Percentiles rank a stretch among this genome's conserved stretches.
phyloP scores from a whole-genome alignment of 2,888 invertebrate species.

The Sesia bembeciformis region DNA sequence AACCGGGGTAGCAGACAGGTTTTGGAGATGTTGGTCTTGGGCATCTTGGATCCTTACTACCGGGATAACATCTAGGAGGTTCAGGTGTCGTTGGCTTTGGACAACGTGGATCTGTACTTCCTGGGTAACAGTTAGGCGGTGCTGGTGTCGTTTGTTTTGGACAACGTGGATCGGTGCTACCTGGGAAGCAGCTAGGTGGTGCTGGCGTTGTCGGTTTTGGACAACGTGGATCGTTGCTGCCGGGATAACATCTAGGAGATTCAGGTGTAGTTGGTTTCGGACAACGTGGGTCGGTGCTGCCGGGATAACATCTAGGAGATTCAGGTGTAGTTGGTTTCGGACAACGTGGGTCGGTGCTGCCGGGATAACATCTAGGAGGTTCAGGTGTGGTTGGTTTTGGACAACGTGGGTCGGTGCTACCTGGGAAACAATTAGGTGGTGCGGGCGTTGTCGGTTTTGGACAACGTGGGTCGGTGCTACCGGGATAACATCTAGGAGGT shows the following conservation, averaged over 20 bases:
- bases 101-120: constrained; percentile 23
- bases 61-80: constrained; percentile 21
- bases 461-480: constrained; percentile 24
- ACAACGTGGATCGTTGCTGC: constrained; percentile 23
- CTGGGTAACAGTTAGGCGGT: constrained; percentile 21
- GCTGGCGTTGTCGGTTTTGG: constrained; percentile 23
- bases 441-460: constrained; percentile 26
- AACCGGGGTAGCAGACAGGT: constrained; percentile 36
- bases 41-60: constrained; percentile 30
- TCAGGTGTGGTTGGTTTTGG: constrained; percentile 19
- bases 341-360: constrained; percentile 22
- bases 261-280: constrained; percentile 22
- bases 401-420: constrained; percentile 30
- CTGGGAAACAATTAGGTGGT: constrained; percentile 27
- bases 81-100: constrained; percentile 23
- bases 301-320: constrained; percentile 28
- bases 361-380: constrained; percentile 16
- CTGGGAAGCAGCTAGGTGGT: constrained; percentile 21
- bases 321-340: constrained; percentile 19
- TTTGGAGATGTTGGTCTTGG: constrained; percentile 20
- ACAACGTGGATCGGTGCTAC: constrained; percentile 27
- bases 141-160: constrained; percentile 23
- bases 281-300: constrained; percentile 31
- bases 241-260: constrained; percentile 20
- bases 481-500: constrained; percentile 23